These are phyloP conservation scores for Callorhinus ursinus DNA, from an alignment of 2,113 vertebrate genomes.

Conservation along the genomic window DNA sequence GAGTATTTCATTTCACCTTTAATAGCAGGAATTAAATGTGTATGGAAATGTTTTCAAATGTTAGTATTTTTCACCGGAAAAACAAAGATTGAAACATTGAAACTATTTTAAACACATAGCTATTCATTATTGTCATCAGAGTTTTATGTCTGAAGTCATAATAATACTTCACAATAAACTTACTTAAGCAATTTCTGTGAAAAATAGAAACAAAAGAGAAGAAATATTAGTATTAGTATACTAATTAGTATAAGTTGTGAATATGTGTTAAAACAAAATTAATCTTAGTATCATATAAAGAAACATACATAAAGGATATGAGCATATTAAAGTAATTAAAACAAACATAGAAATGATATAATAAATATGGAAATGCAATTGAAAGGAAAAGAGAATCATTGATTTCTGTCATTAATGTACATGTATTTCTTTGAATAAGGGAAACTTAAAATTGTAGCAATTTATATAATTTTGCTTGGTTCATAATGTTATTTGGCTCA, in stretches of 20 bases:
- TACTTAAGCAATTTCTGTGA: neutral
- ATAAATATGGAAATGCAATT: neutral
- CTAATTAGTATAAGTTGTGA: neutral
- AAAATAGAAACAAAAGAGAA: neutral
- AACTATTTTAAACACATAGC: neutral
- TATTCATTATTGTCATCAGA: neutral
- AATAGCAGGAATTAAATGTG: neutral
- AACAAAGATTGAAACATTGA: neutral
- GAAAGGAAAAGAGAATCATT: neutral
- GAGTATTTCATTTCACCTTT: neutral
- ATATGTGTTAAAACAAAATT: neutral
- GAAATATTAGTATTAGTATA: neutral
- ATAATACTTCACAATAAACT: neutral
- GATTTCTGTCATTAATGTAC: neutral
- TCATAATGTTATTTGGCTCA: neutral
- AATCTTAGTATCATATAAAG: neutral
- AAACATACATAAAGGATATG: neutral
- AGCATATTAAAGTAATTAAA: neutral
- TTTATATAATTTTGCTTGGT: neutral
- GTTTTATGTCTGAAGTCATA: neutral
- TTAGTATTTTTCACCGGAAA: neutral
- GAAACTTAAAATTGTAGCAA: neutral
- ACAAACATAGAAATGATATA: neutral
- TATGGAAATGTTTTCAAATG: neutral
- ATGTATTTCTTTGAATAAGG: neutral